Base-by-base conservation (phyloP, 1,140 invertebrate species). In the Ylistrum balloti region DNA sequence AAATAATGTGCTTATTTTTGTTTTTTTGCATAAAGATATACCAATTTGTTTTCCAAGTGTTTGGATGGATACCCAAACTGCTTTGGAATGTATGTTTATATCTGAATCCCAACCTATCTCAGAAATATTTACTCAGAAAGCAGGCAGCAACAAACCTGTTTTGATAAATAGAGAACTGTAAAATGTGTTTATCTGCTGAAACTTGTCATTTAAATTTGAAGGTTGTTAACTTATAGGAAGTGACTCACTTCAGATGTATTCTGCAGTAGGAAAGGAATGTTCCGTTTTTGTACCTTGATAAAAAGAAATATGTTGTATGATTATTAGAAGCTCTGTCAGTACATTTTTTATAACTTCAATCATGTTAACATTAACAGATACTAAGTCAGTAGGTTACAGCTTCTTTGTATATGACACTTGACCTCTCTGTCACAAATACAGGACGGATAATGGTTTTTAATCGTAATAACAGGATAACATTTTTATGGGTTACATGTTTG, bases 121-220 rank as follows among this genome's bases (percentile, higher is more conserved):
- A 74, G 56, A 28, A 74, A 74, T 74, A 74, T 74, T 28, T 74
- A 74, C 56, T 28, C 22, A 28, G 41, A 45, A 45, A 45, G 41
- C 56, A 74, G 17, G n/a, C 56, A 22, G 3, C 56, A 74, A 74
- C n/a, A 74, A 74, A 28, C 22, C 56, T 74, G n/a, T n/a, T 74
- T 28, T 74, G 56, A 74, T 74, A 74, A 74, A 74, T 74, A 74
- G 56, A 28, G 56, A 74, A 74, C 22, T 74, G 56, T 28, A 74
- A n/a, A 74, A 28, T 74, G 1, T 74, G 56, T 74, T 74, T 74
- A 74, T 74, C 56, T 74, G 20, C 17, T 74, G 56, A 17, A 74
- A 74, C 56, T 74, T 74, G 56, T 74, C 56, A 74, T 74, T 38
- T 5, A 38, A 38, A 38, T 38, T 74, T 74, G n/a, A n/a, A 28